These are phyloP conservation scores for Petrocephalus sullivani DNA, from an alignment of 2,797 vertebrate genomes.

Conservation along the genomic window DNA sequence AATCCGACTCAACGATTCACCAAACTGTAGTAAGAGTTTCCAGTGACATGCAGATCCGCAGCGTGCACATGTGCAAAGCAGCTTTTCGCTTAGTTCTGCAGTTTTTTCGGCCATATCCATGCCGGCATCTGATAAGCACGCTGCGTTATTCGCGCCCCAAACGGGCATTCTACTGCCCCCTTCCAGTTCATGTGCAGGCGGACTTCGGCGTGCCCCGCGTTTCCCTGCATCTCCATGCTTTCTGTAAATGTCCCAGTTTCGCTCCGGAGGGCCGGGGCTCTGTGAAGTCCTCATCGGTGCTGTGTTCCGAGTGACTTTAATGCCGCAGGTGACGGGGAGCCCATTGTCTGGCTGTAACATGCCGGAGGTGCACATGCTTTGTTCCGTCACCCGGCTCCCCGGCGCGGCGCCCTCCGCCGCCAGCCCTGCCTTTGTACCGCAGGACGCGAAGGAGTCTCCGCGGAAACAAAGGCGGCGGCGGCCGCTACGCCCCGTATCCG, in stretches of 20 bases:
- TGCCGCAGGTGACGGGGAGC: neutral
- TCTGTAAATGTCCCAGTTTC: neutral
- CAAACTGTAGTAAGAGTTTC: neutral
- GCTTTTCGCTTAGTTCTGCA: neutral
- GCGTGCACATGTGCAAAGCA: neutral
- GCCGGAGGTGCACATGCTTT: neutral
- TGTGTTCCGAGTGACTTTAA: neutral
- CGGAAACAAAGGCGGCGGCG: neutral
- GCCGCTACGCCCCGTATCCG: neutral
- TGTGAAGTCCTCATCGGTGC: neutral
- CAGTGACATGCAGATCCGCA: neutral
- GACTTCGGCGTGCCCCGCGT: neutral
- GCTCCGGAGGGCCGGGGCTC: neutral
- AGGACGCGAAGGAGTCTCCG: neutral
- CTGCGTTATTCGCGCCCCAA: neutral
- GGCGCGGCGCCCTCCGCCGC: neutral
- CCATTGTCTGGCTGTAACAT: neutral
- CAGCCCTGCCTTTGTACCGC: neutral
- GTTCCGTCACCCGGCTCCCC: neutral
- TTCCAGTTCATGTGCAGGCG: neutral
- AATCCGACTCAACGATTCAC: neutral
- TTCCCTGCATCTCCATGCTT: neutral
- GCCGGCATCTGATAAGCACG: neutral
- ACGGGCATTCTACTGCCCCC: neutral
- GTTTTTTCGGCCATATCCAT: neutral